Base-by-base conservation (phyloP, 2,888 invertebrate species). In the Diadegma fenestrale region DNA sequence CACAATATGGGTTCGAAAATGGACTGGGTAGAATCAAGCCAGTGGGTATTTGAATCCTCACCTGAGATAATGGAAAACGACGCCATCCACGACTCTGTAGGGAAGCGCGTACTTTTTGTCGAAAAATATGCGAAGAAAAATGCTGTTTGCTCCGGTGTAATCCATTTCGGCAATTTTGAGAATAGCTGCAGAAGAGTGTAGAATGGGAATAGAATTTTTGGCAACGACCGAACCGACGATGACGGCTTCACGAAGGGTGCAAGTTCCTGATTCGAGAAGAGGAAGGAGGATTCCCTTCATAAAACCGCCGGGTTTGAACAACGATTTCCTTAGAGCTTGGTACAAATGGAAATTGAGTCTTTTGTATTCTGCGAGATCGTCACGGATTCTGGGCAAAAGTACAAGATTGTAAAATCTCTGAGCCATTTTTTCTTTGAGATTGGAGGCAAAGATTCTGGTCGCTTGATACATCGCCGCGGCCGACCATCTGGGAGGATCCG, bases 41-140 rank as follows among this genome's bases (percentile, higher is more conserved):
- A n/a, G n/a, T n/a, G n/a, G n/a, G 14, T 58, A 3, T 37, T 1
- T 14, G 14, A 26, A 26, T 58, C 26, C 91, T 93, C 94, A 98
- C 98, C 97, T 96, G 48, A 99, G 93, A 94, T 99, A 99, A 94
- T 99, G 99, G 92, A 97, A 97, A 1, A 99, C 98, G 7, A 98
- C 96, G 17, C 98, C 98, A 95, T 99, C 99, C 6, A 99, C 96
- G 1, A 99, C 99, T 90, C 98, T 95, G 94, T 97, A 99, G 0
- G 99, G 99, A 79, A 99, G 95, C 0, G 99, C 99, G 95, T 99
- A 99, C 93, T 99, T 99, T 94, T 99, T 99, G 92, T 99, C 99
- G 87, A 99, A 96, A 84, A 99, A 96, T 92, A 98, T 97, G 85
- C 99, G 95, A 79, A 99, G 95, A 92, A 99, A 98, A 91, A 99